phyloP scores from a whole-genome alignment of 2,888 invertebrate genomes.

The Acanthosepion esculentum region DNA sequence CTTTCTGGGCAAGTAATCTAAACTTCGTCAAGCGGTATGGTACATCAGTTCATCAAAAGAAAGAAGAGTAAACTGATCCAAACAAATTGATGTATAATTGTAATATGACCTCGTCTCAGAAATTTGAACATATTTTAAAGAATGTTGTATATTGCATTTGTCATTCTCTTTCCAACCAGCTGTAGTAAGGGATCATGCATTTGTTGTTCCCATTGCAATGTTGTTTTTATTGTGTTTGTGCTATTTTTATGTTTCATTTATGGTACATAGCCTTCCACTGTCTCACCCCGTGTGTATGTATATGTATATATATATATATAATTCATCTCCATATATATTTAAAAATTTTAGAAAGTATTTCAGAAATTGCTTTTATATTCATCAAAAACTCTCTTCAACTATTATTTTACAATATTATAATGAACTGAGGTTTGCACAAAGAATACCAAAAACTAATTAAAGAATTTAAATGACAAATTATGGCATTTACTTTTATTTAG shows the following conservation, averaged over 20 bases:
- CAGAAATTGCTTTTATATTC: conserved; percentile 49
- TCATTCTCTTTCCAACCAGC: background rate
- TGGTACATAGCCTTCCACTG: background rate
- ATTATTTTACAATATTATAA: background rate
- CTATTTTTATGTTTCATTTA: background rate
- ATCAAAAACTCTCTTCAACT: background rate
- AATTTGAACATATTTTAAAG: no score
- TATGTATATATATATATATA: background rate
- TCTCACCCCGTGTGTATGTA: background rate
- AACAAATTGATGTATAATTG: no score
- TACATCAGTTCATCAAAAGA: no score
- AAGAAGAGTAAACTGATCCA: no score
- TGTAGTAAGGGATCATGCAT: conserved; percentile 20
- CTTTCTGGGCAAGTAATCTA: no score
- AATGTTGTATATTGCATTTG: background rate
- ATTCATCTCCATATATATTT: background rate
- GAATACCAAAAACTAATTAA: no score
- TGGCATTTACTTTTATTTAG: no score
- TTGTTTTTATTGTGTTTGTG: conserved; percentile 8
- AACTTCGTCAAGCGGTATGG: no score
- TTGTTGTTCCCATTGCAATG: background rate
- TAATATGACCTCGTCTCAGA: no score
- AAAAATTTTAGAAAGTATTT: conserved; percentile 41
- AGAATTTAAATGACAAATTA: no score
- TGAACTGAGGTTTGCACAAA: background rate